Evolutionary conservation across 2,113 vertebrate genomes (phyloP).

Genomic region (Atlantisia rogersi): DNA sequence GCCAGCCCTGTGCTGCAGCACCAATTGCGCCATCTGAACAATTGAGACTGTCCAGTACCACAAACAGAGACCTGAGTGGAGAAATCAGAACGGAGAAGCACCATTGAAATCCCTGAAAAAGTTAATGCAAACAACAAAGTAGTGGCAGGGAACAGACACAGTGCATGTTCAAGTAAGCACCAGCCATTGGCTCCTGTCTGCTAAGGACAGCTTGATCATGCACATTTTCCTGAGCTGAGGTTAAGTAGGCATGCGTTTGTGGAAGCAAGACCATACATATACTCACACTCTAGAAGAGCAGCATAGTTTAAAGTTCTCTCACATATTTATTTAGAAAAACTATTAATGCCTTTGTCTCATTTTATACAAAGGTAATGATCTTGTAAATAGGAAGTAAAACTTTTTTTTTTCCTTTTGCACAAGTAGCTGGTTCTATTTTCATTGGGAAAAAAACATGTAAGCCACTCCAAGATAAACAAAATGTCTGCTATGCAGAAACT

Average conservation of each 20-base stretch:
- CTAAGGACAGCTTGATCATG: neutral
- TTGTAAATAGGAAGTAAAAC: neutral
- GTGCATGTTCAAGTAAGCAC: neutral
- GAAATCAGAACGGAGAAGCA: neutral
- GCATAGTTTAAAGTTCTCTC: neutral
- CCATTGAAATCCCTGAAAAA: neutral
- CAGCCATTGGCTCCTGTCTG: neutral
- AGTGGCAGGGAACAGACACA: neutral
- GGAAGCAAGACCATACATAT: neutral
- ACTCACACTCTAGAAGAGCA: neutral
- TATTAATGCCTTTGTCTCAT: neutral
- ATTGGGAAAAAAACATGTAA: neutral
- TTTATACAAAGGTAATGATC: neutral
- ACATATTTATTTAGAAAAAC: neutral
- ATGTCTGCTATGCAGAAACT: neutral
- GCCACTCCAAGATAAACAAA: neutral
- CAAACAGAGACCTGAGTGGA: slow-evolving; percentile 87
- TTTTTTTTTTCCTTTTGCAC: neutral
- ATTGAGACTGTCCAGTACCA: slow-evolving; percentile 93
- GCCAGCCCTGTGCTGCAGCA: slow-evolving; percentile 92
- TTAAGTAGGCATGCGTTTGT: neutral
- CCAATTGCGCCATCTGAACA: slow-evolving; percentile 88
- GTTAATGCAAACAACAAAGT: neutral
- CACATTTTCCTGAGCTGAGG: neutral
- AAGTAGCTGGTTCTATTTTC: neutral